phyloP scores from a whole-genome alignment of 2,113 vertebrate genomes.

The Galeopterus variegatus region DNA sequence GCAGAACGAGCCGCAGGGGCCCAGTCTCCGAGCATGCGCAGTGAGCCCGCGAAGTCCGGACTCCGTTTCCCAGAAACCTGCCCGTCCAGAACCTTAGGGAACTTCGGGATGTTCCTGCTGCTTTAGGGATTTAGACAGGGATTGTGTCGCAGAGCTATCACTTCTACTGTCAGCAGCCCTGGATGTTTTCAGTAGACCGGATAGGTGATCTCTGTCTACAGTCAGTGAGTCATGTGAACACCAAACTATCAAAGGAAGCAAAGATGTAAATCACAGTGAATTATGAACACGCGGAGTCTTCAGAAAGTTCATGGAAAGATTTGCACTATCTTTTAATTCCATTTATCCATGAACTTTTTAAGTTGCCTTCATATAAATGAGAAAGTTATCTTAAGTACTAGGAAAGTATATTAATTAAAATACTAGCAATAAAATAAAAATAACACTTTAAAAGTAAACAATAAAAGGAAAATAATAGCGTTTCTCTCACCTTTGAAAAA shows the following conservation, averaged over 20 bases:
- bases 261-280: background rate
- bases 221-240: background rate
- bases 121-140: background rate
- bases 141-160: too few species aligned
- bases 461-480: background rate
- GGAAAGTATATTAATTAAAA: background rate
- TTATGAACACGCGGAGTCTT: background rate
- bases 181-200: background rate
- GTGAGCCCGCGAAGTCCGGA: too few species aligned
- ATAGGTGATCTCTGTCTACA: background rate
- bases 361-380: background rate
- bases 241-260: background rate
- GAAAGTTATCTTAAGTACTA: background rate
- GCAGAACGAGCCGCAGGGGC: background rate
- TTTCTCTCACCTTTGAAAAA: background rate
- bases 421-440: background rate
- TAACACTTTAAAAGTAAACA: background rate
- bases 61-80: background rate
- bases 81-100: background rate
- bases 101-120: background rate
- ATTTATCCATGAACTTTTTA: too few species aligned
- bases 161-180: too few species aligned
- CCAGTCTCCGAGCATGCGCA: fast-evolving
- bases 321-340: too few species aligned
- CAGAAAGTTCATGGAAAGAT: too few species aligned